Base-by-base conservation (phyloP, 2,888 invertebrate species). In the Trisateles emortualis region DNA sequence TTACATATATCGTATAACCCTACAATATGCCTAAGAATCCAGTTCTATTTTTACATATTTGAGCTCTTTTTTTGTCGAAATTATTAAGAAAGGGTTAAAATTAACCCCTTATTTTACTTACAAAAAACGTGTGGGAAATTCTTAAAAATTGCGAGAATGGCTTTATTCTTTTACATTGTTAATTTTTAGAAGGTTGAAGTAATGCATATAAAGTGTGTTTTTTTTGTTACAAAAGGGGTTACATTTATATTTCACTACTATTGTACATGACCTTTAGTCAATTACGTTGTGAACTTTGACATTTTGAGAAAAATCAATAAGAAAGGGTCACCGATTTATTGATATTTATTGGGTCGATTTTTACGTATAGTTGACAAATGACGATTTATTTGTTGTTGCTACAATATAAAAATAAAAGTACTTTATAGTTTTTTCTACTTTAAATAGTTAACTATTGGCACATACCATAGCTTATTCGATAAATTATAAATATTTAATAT, bases 241-340 rank as follows among this genome's bases (percentile, higher is more conserved):
- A 36, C 1, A 46, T 54, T 51, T 33, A 55, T 41, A 42, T 42
- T 32, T 42, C 14, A 17, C 30, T 29, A 42, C 16, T 32, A 32
- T 32, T 17, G 19, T 42, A n/a, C n/a, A n/a, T n/a, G 42, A 42
- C 42, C 42, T 26, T 29, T 29, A 29, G 29, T n/a, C 3, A 29
- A 29, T 29, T 29, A 29, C 9, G 9, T 1, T 9, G 29, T 29
- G 29, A 29, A n/a, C 29, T 29, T 29, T 29, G 29, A 29, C 29
- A 10, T 29, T 24, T 29, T n/a, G n/a, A 2, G 29, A 29, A 29
- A 9, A 29, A 29, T n/a, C n/a, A 29, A 29, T 29, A 0, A 2
- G 29, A 29, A 29, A n/a, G n/a, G n/a, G n/a, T 29, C 29, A n/a
- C 10, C 10, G 9, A 10, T 8, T 1, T 3, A 29, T 29, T 29